Conservation (phyloP, 2,888 invertebrate genomes). For the Meloe dianella region DNA sequence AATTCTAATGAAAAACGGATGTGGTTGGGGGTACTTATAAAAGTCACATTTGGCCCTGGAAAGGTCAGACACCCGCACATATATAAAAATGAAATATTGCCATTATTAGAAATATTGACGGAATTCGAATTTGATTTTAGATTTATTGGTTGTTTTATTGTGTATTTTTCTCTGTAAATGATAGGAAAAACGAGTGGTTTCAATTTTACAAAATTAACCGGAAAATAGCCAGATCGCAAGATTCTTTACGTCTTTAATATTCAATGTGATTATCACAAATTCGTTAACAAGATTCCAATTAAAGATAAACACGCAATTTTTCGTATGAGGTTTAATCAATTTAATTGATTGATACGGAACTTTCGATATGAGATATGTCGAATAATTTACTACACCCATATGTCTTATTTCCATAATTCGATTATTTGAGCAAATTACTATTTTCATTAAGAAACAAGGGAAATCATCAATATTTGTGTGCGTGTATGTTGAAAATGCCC, state of each 20-base stretch:
- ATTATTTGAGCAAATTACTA: not conserved
- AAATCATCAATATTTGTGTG: no score
- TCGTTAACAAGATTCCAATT: no score
- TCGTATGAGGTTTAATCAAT: no score
- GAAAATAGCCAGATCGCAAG: no score
- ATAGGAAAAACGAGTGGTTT: not conserved
- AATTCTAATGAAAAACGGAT: slow-evolving; percentile 34
- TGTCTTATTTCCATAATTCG: not conserved
- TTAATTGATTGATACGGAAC: no score
- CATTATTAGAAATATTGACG: slow-evolving; percentile 14
- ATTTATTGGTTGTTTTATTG: not conserved
- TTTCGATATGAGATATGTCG: not conserved
- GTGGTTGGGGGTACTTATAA: slow-evolving; percentile 30
- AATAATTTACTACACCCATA: not conserved
- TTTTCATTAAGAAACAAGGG: no score
- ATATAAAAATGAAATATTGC: slow-evolving; percentile 19
- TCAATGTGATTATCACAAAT: no score
- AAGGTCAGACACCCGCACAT: slow-evolving; percentile 44
- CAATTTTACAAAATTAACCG: not conserved
- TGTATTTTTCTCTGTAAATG: not conserved
- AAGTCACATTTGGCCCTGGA: slow-evolving; percentile 37
- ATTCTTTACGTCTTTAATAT: no score
- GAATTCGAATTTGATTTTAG: not conserved
- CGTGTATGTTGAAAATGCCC: no score
- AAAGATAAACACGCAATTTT: no score